These are phyloP conservation scores for Tenualosa thibaudeaui DNA, from an alignment of 2,797 vertebrate species.

Conservation along the genomic window DNA sequence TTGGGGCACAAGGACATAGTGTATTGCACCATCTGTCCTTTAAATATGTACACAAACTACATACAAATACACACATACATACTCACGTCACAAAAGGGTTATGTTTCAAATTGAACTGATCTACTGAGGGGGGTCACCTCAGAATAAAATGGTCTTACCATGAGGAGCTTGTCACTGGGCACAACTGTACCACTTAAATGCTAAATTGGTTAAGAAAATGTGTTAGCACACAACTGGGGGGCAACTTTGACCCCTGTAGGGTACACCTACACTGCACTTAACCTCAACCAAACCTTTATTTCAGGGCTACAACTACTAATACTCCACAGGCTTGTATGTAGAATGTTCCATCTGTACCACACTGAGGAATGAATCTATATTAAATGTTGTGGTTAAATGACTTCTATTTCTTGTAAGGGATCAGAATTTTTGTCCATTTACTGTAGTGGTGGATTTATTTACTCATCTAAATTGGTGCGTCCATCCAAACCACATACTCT, in stretches of 20 bases:
- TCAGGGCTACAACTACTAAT: neutral
- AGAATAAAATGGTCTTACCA: too few relatives aligned
- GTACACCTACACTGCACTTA: too few relatives aligned
- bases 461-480: neutral
- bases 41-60: slow-evolving; percentile 13
- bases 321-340: neutral
- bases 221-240: too few relatives aligned
- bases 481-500: neutral
- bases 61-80: neutral
- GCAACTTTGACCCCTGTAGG: too few relatives aligned
- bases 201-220: too few relatives aligned
- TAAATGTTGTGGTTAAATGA: neutral
- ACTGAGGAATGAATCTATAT: neutral
- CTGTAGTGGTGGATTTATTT: neutral
- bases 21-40: slow-evolving; percentile 7
- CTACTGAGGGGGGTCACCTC: neutral
- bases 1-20: slow-evolving; percentile 14
- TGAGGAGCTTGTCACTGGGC: too few relatives aligned
- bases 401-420: neutral
- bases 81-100: neutral
- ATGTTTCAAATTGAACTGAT: neutral
- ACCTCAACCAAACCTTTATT: too few relatives aligned
- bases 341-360: neutral
- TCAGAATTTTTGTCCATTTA: neutral
- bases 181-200: too few relatives aligned